Percentiles rank a stretch among this genome's conserved stretches.
Evolutionary conservation across 2,888 invertebrate species (phyloP).

Genomic region (Athalia cordata): DNA sequence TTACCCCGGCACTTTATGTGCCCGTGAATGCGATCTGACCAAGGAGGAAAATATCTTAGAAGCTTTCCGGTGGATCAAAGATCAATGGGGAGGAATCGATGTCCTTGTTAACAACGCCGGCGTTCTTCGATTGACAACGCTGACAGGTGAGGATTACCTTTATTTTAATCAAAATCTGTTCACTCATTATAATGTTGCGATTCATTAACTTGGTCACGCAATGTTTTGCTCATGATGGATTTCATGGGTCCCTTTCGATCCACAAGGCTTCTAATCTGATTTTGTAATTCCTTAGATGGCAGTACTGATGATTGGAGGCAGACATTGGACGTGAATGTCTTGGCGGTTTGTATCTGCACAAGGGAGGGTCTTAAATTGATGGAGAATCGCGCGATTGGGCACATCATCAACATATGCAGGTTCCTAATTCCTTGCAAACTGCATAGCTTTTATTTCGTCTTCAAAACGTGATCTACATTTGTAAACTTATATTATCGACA

Average conservation of each 20-base stretch:
- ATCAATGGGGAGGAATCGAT: slow-evolving; percentile 71
- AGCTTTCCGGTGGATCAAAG: slow-evolving; percentile 55
- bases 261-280: too few relatives aligned
- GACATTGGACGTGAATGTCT: slow-evolving; percentile 41
- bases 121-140: slow-evolving; percentile 56
- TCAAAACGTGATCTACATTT: too few relatives aligned
- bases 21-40: slow-evolving; percentile 56
- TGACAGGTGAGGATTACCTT: slow-evolving; percentile 51
- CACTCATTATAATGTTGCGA: background rate
- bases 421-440: background rate
- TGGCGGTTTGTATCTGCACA: slow-evolving; percentile 45
- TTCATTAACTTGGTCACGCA: background rate
- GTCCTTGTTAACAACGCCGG: slow-evolving; percentile 75
- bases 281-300: slow-evolving; percentile 12
- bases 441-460: background rate
- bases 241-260: too few relatives aligned
- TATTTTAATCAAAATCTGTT: background rate
- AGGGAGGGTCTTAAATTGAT: slow-evolving; percentile 42
- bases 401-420: slow-evolving; percentile 51
- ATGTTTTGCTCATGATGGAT: background rate
- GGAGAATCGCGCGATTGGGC: slow-evolving; percentile 34
- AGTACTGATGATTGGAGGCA: slow-evolving; percentile 36
- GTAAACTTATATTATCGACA: background rate
- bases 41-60: slow-evolving; percentile 57
- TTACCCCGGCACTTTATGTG: slow-evolving; percentile 65